A percentile compares a stretch with the other conserved stretches of the same genome.
Conservation (phyloP, 2,888 invertebrate species). For the Augiades crinisus region DNA sequence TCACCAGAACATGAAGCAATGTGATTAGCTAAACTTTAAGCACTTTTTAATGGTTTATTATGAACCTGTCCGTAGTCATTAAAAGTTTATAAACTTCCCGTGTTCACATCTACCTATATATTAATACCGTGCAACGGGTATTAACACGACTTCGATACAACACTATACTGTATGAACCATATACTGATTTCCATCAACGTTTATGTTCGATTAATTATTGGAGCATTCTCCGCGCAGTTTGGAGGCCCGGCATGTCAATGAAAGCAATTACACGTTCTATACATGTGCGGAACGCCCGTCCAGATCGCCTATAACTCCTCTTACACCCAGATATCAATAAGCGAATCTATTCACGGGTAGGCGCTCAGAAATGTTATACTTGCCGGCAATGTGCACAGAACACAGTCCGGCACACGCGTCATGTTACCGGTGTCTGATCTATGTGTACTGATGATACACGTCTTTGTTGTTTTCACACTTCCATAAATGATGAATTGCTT, state of each 20-base stretch:
- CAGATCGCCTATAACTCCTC: conserved; percentile 38
- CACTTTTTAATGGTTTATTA: conserved; percentile 26
- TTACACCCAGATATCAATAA: conserved; percentile 45
- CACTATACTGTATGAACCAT: conserved; percentile 37
- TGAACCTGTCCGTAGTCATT: conserved; percentile 21
- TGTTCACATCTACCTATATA: conserved; percentile 11
- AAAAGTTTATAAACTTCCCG: conserved; percentile 23
- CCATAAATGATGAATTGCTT: conserved; percentile 68
- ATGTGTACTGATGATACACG: conserved; percentile 25
- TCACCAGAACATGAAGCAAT: too few species aligned
- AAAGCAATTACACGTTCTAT: conserved; percentile 67
- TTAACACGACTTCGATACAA: conserved; percentile 18
- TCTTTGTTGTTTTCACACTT: conserved; percentile 60
- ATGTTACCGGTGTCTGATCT: conserved; percentile 35
- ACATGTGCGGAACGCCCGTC: conserved; percentile 40
- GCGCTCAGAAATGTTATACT: conserved; percentile 7
- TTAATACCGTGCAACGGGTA: conserved; percentile 1
- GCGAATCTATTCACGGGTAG: conserved; percentile 42
- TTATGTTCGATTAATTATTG: conserved; percentile 70
- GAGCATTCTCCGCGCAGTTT: conserved; percentile 61
- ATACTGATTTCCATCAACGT: conserved; percentile 54
- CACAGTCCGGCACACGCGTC: conserved; percentile 30
- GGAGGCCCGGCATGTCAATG: conserved; percentile 65
- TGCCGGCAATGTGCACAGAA: neutral
- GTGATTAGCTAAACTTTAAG: too few species aligned